Evolutionary conservation across 37 sponge, comb jelly and placozoan species (phyloP).

Genomic region (Beroe forskalii): DNA sequence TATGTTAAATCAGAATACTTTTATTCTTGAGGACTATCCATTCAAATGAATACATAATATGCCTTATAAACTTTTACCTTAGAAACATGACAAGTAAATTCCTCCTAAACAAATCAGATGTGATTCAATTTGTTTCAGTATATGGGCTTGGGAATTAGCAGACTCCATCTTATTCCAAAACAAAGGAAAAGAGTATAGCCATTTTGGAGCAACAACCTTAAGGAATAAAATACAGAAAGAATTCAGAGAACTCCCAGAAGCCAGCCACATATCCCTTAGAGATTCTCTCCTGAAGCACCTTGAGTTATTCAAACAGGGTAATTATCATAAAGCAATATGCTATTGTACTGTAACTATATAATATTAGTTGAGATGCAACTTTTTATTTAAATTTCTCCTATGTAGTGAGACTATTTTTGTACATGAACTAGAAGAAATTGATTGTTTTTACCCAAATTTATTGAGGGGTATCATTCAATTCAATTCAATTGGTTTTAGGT

Average conservation of each 20-base stretch:
- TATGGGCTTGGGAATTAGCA: conserved; percentile 62
- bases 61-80: too few relatives aligned
- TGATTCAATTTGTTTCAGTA: background rate
- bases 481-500: too few relatives aligned
- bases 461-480: too few relatives aligned
- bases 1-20: background rate
- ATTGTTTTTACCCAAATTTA: background rate
- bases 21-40: background rate
- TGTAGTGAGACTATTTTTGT: background rate
- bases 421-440: background rate
- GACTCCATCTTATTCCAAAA: conserved; percentile 30
- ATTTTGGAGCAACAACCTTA: conserved; percentile 37
- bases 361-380: too few relatives aligned
- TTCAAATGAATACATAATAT: too few relatives aligned
- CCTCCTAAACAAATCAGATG: too few relatives aligned
- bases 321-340: too few relatives aligned
- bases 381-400: background rate
- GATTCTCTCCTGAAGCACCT: conserved; percentile 41
- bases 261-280: conserved; percentile 17
- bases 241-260: conserved; percentile 34
- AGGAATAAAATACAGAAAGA: conserved; percentile 52
- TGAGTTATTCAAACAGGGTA: conserved; percentile 11
- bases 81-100: too few relatives aligned
- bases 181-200: conserved; percentile 15
- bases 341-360: too few relatives aligned